These are phyloP conservation scores for Bufo gargarizans DNA, from an alignment of 2,113 vertebrate genomes.

Conservation along the genomic window DNA sequence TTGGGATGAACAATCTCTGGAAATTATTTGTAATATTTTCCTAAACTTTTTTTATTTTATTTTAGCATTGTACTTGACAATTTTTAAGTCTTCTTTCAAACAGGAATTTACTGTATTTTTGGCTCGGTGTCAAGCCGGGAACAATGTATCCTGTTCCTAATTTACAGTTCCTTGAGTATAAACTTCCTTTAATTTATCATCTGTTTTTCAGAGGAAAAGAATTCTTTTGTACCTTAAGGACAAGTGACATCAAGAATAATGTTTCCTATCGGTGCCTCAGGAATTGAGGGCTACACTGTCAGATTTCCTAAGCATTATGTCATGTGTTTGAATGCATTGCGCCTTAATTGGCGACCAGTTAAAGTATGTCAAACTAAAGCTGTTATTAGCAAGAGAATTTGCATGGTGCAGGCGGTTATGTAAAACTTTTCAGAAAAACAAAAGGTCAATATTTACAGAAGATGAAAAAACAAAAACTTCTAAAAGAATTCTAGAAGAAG, in stretches of 20 bases:
- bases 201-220: constrained; percentile 58
- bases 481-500: background rate
- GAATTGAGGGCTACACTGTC: constrained; percentile 36
- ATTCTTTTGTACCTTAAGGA: constrained; percentile 58
- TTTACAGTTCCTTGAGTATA: constrained; percentile 56
- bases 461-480: background rate
- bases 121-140: constrained; percentile 62
- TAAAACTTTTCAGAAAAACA: background rate
- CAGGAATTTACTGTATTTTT: constrained; percentile 68
- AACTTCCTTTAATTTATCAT: constrained; percentile 69
- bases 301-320: constrained; percentile 56
- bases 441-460: background rate
- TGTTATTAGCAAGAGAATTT: constrained; percentile 21
- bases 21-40: constrained; percentile 14
- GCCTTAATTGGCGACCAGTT: background rate
- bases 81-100: constrained; percentile 64
- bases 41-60: background rate
- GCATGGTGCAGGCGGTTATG: background rate
- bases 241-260: constrained; percentile 52
- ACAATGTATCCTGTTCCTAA: constrained; percentile 60
- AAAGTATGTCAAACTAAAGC: constrained; percentile 27
- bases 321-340: constrained; percentile 53
- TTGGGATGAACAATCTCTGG: constrained; percentile 13
- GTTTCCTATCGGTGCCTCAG: constrained; percentile 35
- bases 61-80: constrained; percentile 57